Conservation (phyloP, 2,797 vertebrate species). For the Onychomys leucogaster region DNA sequence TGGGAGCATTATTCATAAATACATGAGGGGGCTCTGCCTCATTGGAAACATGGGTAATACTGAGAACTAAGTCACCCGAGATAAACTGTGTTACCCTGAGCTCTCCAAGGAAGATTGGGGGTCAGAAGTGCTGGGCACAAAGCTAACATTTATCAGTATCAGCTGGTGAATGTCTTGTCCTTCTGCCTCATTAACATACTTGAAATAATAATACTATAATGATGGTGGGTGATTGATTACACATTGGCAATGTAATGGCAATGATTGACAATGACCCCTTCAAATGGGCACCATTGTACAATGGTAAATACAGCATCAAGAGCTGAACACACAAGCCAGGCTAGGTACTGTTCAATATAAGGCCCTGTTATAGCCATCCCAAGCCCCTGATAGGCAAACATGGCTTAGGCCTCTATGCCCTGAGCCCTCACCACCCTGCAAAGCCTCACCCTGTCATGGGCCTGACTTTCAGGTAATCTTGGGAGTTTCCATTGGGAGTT, state of each 20-base stretch:
- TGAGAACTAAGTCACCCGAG: background rate
- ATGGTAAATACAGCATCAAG: rapidly evolving
- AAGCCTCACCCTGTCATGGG: background rate
- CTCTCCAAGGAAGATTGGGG: rapidly evolving
- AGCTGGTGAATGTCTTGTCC: rapidly evolving
- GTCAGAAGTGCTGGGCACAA: rapidly evolving
- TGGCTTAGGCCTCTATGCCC: background rate
- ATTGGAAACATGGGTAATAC: rapidly evolving
- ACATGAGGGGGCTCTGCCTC: rapidly evolving
- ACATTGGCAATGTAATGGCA: background rate
- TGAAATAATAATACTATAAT: background rate
- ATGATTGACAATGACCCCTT: too few species aligned
- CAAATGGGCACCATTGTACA: rapidly evolving
- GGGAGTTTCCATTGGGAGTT: constrained; percentile 1
- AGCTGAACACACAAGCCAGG: rapidly evolving
- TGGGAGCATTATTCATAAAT: rapidly evolving
- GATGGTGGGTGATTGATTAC: rapidly evolving
- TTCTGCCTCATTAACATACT: background rate
- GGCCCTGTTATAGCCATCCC: background rate
- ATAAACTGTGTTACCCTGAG: rapidly evolving
- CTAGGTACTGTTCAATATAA: rapidly evolving
- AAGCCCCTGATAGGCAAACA: background rate
- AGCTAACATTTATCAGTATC: rapidly evolving
- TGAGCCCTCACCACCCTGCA: background rate
- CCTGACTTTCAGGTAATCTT: constrained; percentile 34